A percentile compares a stretch with the other conserved stretches of the same genome.
Evolutionary conservation across 2,797 vertebrate species (phyloP).

Genomic region (Austrolebias charrua): DNA sequence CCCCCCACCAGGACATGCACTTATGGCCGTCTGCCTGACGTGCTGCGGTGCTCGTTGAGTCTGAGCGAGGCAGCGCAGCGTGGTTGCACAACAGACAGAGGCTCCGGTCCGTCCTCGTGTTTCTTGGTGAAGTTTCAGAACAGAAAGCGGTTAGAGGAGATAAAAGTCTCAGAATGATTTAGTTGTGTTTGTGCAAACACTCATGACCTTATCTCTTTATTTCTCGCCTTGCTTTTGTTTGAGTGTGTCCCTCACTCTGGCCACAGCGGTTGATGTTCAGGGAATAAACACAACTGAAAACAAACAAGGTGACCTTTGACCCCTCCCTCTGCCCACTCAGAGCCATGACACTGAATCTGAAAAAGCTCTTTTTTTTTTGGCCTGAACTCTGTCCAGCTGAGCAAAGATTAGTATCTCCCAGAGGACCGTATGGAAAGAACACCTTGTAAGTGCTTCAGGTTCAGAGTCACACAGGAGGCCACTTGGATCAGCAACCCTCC

Average conservation of each 20-base stretch:
- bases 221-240: slow-evolving; percentile 52
- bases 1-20: slow-evolving; percentile 60
- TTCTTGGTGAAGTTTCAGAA: slow-evolving; percentile 50
- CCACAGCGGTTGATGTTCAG: slow-evolving; percentile 33
- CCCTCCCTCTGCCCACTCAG: slow-evolving; percentile 52
- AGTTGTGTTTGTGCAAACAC: slow-evolving; percentile 32
- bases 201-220: slow-evolving; percentile 56
- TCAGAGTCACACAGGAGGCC: slow-evolving; percentile 56
- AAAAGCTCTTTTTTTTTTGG: slow-evolving; percentile 27
- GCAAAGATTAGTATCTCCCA: slow-evolving; percentile 60
- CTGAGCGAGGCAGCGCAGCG: slow-evolving; percentile 43
- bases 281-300: slow-evolving; percentile 61
- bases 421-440: slow-evolving; percentile 66
- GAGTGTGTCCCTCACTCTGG: slow-evolving; percentile 55
- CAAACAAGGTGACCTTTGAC: slow-evolving; percentile 65
- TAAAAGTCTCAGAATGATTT: slow-evolving; percentile 62
- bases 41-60: slow-evolving; percentile 69
- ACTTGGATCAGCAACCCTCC: slow-evolving; percentile 59
- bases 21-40: slow-evolving; percentile 72
- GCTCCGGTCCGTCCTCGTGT: slow-evolving; percentile 50
- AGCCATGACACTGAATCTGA: slow-evolving; percentile 29
- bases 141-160: slow-evolving; percentile 53
- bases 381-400: slow-evolving; percentile 42
- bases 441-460: slow-evolving; percentile 68
- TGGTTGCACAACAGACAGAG: slow-evolving; percentile 44